Conservation (phyloP, 1,140 invertebrate genomes). For the Steinernema khuongi region DNA sequence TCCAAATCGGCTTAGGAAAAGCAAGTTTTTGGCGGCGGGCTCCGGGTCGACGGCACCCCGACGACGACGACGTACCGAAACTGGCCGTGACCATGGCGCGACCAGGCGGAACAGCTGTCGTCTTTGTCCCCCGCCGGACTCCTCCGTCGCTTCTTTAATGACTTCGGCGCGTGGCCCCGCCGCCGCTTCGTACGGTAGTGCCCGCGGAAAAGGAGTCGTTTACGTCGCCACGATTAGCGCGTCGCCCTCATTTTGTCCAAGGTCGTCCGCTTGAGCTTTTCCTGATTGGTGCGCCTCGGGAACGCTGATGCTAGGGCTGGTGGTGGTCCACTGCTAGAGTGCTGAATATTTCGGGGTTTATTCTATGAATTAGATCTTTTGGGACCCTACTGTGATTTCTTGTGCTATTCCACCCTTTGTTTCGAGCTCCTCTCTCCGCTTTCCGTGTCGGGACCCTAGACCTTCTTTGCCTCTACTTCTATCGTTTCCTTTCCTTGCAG, state of each 20-base stretch:
- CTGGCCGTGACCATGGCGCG: slow-evolving; percentile 14
- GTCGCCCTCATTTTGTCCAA: not conserved
- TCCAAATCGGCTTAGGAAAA: slow-evolving; percentile 12
- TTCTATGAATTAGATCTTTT: no score
- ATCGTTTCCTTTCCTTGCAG: not conserved
- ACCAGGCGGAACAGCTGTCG: not conserved
- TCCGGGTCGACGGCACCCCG: not conserved
- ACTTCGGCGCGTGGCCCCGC: not conserved
- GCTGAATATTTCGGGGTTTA: no score
- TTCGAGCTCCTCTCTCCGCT: not conserved
- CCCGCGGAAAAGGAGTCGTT: no score
- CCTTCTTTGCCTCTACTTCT: not conserved
- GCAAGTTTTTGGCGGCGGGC: not conserved
- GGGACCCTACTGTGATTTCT: no score
- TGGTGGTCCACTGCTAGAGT: no score
- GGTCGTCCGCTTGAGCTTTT: not conserved
- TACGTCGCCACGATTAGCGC: not conserved
- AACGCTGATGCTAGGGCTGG: no score
- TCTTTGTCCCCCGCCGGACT: not conserved
- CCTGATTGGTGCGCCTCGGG: no score
- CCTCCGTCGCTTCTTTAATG: not conserved
- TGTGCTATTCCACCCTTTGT: not conserved
- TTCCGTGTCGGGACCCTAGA: not conserved
- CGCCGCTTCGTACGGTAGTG: slow-evolving; percentile 1
- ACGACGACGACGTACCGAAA: no score